These are phyloP conservation scores for Chamaea fasciata DNA, from an alignment of 2,113 vertebrate species.

Conservation along the genomic window DNA sequence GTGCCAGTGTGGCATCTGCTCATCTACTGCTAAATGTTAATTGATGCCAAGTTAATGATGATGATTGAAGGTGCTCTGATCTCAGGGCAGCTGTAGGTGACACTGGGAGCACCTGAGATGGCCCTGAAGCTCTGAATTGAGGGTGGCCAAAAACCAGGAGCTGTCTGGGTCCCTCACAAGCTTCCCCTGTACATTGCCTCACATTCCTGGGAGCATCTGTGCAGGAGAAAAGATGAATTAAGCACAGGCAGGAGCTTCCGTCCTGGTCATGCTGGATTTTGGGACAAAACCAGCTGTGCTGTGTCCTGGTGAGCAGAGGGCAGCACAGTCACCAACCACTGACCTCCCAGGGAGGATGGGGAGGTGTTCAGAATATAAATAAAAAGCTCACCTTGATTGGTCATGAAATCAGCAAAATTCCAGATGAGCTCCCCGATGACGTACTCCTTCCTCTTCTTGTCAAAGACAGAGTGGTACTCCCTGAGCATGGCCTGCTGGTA, in stretches of 20 bases:
- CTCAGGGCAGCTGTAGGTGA: background rate
- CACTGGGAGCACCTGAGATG: background rate
- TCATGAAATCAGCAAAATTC: constrained; percentile 99
- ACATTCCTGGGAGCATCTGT: background rate
- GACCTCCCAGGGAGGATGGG: background rate
- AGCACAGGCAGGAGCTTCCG: background rate
- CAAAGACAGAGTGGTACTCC: constrained; percentile 83
- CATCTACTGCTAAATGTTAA: background rate
- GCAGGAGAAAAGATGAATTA: background rate
- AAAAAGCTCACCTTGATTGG: constrained; percentile 78
- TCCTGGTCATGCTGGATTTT: background rate
- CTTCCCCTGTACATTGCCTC: background rate
- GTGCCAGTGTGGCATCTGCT: background rate
- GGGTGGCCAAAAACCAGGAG: background rate
- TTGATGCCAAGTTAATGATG: background rate
- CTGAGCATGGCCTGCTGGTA: constrained; percentile 84
- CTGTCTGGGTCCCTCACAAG: background rate
- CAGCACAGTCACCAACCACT: background rate
- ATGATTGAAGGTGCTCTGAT: background rate
- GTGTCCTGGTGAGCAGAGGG: background rate
- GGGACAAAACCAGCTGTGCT: background rate
- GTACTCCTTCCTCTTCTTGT: constrained; percentile 87
- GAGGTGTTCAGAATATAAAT: background rate
- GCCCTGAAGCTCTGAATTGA: background rate
- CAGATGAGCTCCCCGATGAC: constrained; percentile 94